These are phyloP conservation scores for Pocillopora meandrina DNA, from an alignment of 92 coral and sea anemone genomes.

Conservation along the genomic window DNA sequence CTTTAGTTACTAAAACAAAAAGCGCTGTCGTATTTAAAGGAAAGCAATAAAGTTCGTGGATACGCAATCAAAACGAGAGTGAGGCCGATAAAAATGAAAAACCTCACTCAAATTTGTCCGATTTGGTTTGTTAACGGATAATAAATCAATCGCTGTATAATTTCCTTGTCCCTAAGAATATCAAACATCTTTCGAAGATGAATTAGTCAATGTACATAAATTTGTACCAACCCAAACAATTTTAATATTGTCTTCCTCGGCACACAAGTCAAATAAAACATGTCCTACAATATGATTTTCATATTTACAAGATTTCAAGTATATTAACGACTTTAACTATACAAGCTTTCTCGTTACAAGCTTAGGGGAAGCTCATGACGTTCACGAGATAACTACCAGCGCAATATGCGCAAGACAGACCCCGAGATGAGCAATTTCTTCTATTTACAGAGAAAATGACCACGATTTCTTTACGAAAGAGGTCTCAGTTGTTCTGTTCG, in stretches of 20 bases:
- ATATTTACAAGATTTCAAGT: conserved; percentile 30
- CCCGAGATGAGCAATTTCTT: conserved; percentile 21
- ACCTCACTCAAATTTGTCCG: neutral
- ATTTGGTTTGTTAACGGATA: neutral
- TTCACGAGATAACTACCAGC: neutral
- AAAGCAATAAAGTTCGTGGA: neutral
- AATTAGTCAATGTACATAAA: conserved; percentile 15
- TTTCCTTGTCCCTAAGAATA: neutral
- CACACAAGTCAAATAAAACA: conserved; percentile 27
- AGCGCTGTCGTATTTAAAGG: neutral
- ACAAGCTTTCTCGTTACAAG: conserved; percentile 18
- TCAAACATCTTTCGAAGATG: conserved; percentile 4
- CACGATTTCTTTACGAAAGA: conserved; percentile 36
- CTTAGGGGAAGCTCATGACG: conserved; percentile 1
- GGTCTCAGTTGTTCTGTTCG: conserved; percentile 30
- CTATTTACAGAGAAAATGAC: conserved; percentile 39
- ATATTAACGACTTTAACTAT: conserved; percentile 25
- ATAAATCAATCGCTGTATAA: neutral
- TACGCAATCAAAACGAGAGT: neutral
- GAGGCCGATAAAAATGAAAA: neutral
- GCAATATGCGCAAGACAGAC: conserved; percentile 3
- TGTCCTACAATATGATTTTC: conserved; percentile 1
- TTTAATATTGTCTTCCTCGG: conserved; percentile 11
- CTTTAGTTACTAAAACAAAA: neutral
- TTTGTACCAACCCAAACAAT: conserved; percentile 19